Evolutionary conservation across 37 sponge, comb jelly and placozoan genomes (phyloP).

Genomic region (Diacarnus erythraeanus): DNA sequence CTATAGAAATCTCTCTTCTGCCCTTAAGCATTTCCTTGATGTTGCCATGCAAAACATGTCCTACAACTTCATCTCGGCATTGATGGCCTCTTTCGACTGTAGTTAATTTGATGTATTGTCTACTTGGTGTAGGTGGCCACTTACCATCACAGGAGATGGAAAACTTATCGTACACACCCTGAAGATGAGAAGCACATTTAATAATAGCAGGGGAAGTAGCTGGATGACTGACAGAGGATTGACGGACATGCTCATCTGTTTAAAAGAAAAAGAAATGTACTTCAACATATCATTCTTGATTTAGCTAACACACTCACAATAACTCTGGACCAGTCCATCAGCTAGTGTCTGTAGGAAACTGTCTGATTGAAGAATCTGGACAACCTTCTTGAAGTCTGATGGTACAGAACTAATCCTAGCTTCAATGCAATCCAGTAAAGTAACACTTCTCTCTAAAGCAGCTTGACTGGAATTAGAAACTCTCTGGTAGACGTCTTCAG

Average conservation of each 20-base stretch:
- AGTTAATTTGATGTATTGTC: slow-evolving; percentile 13
- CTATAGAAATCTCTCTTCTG: background rate
- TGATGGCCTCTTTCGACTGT: background rate
- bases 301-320: background rate
- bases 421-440: background rate
- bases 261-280: too few species aligned
- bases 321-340: background rate
- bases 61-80: slow-evolving; percentile 1
- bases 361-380: background rate
- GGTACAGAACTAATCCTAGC: background rate
- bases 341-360: background rate
- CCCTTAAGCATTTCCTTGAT: slow-evolving; percentile 1
- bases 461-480: background rate
- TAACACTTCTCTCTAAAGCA: background rate
- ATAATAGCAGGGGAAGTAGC: background rate
- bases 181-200: background rate
- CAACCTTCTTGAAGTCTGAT: background rate
- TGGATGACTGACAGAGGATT: background rate
- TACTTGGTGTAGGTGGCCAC: background rate
- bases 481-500: too few species aligned
- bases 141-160: background rate
- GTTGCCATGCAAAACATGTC: background rate
- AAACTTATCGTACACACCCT: background rate
- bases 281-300: too few species aligned
- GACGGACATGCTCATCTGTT: too few species aligned